phyloP scores from a whole-genome alignment of 2,888 invertebrate genomes.

The Epinotia nisella region DNA sequence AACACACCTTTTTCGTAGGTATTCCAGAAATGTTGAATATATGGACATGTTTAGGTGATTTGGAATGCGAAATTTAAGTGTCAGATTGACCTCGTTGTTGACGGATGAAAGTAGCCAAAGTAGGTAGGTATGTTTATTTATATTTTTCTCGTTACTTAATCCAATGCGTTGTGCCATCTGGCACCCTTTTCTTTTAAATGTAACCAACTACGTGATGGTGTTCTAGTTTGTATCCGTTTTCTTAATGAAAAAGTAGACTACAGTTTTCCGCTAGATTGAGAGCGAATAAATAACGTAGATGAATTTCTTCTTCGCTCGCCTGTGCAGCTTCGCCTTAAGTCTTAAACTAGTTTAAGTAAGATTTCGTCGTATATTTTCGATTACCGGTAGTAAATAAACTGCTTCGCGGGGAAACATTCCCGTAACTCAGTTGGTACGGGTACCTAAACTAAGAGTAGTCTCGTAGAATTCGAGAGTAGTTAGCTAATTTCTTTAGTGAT shows the following conservation, averaged over 20 bases:
- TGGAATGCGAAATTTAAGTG: background rate
- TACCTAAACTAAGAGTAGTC: background rate
- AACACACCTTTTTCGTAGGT: background rate
- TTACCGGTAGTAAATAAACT: conserved; percentile 13
- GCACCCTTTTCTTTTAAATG: background rate
- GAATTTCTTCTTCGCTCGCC: background rate
- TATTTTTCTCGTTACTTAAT: background rate
- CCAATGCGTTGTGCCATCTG: background rate
- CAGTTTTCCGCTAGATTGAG: conserved; percentile 13
- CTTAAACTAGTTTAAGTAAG: background rate
- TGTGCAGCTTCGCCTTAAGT: background rate
- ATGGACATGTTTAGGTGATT: background rate
- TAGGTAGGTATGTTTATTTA: background rate
- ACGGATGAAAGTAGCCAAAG: background rate
- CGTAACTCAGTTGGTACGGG: conserved; percentile 1
- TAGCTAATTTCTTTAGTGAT: too few relatives aligned
- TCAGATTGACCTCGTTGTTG: background rate
- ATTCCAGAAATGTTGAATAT: background rate
- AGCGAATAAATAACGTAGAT: background rate
- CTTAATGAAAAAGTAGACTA: conserved; percentile 33
- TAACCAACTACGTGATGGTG: conserved; percentile 33
- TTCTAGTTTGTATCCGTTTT: conserved; percentile 27
- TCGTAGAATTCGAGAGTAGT: too few relatives aligned
- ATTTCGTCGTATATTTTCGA: conserved; percentile 6
- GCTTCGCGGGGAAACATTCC: background rate